Evolutionary conservation across 2,888 invertebrate species (phyloP).

Genomic region (Monopis laevigella): DNA sequence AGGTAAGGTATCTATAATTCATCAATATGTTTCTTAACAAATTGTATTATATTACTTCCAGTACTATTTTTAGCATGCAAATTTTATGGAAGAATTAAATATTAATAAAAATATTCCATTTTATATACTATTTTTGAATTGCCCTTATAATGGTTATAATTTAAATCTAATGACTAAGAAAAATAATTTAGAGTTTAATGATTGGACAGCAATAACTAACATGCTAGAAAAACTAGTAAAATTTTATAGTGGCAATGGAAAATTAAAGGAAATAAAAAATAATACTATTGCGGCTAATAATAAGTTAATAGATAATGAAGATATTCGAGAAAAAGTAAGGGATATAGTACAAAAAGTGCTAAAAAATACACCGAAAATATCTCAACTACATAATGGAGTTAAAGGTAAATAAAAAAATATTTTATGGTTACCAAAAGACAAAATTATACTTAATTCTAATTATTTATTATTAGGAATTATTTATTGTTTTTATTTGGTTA

Average conservation of each 20-base stretch:
- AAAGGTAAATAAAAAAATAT: no score
- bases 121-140: slow-evolving; percentile 65
- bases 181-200: slow-evolving; percentile 62
- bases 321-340: slow-evolving; percentile 40
- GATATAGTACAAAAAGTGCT: slow-evolving; percentile 48
- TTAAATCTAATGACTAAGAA: slow-evolving; percentile 52
- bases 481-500: no score
- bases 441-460: no score
- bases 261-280: slow-evolving; percentile 25
- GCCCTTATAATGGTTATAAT: slow-evolving; percentile 64
- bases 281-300: slow-evolving; percentile 18
- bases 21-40: no score
- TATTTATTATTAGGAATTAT: no score
- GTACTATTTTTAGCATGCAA: slow-evolving; percentile 25
- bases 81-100: slow-evolving; percentile 21
- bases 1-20: slow-evolving; percentile 31
- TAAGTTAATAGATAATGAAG: slow-evolving; percentile 18
- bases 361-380: slow-evolving; percentile 36
- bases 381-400: slow-evolving; percentile 44
- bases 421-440: no score
- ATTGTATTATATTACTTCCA: no score
- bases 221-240: slow-evolving; percentile 38
- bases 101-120: slow-evolving; percentile 32
- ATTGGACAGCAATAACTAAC: slow-evolving; percentile 49
- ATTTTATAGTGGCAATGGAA: slow-evolving; percentile 35